Evolutionary conservation across 2,797 vertebrate species (phyloP), one percentile per base, ranked within the genome.

Genomic region (Oreonectes daqikongensis): DNA sequence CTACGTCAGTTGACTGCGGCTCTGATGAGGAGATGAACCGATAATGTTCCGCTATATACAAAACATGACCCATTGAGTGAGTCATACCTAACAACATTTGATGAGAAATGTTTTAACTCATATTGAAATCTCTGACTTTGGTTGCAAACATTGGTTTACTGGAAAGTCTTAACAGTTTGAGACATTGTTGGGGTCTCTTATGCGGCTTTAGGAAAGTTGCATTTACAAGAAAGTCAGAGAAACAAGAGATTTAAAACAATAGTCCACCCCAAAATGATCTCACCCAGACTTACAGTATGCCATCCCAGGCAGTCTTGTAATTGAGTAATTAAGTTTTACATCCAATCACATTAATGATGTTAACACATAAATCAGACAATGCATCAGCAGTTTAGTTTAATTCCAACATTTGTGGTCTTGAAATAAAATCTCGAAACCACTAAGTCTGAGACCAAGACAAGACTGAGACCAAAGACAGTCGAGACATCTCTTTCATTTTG

Each of bases 11-110:
- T 66, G 26, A 72, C 24, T 64, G 42, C 55, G 0, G 38, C 22
- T 69, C 53, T 66, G 40, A 38, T 64, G 63, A 77, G 8, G 61
- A 72, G 69, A 69, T 71, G 74, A 35, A 60, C 28, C 12, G 22
- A 77, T 59, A 50, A 72, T 44, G 24, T 68, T 69, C 24, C 32
- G 14, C 9, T 38, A 68, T 28, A 38, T 38, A 60, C 32, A 48
- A 57, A 69, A 28, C 40, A 40, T 2, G 5, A 44, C 15, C 52
- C 46, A 59, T 28, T 60, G 24, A 60, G 20, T 48, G 28, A 60
- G 28, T 69, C 44, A 35, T 1, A 32, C 14, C 26, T 35, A 32
- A 57, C 1, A 6, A 7, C 20, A n/a, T 20, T n/a, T 50, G 44
- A 46, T 46, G 44, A 46, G 44, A 46, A 50, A 20, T 50, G 17